phyloP scores from a whole-genome alignment of 2,888 invertebrate genomes.

The Chloromyia formosa region DNA sequence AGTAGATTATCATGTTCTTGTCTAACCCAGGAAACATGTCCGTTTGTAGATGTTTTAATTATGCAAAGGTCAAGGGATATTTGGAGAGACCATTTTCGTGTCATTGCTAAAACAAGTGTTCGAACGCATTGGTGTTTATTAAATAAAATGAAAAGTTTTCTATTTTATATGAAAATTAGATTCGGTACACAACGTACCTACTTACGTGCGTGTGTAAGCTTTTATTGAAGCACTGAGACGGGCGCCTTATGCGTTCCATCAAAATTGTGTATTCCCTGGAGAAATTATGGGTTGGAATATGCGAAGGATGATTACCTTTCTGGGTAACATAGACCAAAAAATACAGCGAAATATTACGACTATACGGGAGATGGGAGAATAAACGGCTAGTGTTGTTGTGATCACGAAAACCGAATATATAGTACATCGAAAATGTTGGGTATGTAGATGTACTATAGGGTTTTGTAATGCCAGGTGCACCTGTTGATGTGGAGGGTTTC shows the following conservation, averaged over 20 bases:
- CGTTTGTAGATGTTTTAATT: slow-evolving; percentile 22
- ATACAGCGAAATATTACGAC: neutral
- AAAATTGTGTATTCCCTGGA: slow-evolving; percentile 45
- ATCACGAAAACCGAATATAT: no score
- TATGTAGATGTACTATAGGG: no score
- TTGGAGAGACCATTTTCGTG: slow-evolving; percentile 12
- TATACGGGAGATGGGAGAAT: neutral
- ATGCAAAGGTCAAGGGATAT: neutral
- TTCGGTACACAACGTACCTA: slow-evolving; percentile 23
- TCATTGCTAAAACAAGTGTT: neutral
- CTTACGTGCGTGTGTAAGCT: no score
- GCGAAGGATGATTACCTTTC: slow-evolving; percentile 43
- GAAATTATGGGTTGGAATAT: slow-evolving; percentile 44
- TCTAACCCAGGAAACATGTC: neutral
- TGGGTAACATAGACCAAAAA: neutral
- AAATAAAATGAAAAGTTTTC: slow-evolving; percentile 43
- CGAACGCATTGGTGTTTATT: slow-evolving; percentile 11
- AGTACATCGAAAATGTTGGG: no score
- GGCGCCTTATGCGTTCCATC: neutral
- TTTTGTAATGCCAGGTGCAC: no score
- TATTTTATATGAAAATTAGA: slow-evolving; percentile 38
- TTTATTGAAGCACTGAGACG: slow-evolving; percentile 1
- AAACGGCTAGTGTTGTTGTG: no score
- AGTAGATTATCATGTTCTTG: no score
- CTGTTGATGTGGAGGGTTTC: no score